A percentile compares a stretch with the other conserved stretches of the same genome.
These are phyloP conservation scores for Phylloscopus trochilus DNA, from an alignment of 2,113 vertebrate genomes.

Conservation along the genomic window DNA sequence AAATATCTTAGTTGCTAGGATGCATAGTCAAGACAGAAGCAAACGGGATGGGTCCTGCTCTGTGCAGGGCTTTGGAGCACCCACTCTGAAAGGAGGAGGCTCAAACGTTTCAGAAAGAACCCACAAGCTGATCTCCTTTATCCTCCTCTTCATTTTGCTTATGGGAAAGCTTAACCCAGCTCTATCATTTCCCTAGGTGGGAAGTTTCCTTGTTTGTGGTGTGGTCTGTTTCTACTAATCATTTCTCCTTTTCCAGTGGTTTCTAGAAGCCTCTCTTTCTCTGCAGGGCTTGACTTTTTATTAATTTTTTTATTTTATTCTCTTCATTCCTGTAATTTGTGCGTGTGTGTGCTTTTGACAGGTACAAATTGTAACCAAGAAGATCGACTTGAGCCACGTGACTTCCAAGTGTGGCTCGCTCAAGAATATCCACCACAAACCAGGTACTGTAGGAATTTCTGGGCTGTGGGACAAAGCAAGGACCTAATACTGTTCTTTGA, in stretches of 20 bases:
- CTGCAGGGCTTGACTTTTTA: neutral
- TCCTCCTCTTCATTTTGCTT: slow-evolving; percentile 37
- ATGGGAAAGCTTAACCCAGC: slow-evolving; percentile 35
- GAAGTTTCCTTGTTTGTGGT: slow-evolving; percentile 24
- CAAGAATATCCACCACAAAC: slow-evolving; percentile 90
- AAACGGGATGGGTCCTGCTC: neutral
- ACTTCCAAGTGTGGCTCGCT: slow-evolving; percentile 93
- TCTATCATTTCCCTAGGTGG: neutral
- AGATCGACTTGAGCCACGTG: slow-evolving; percentile 92
- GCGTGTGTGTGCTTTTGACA: slow-evolving; percentile 51
- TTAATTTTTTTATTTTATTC: neutral
- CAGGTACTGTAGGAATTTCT: slow-evolving; percentile 78
- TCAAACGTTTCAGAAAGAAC: slow-evolving; percentile 25
- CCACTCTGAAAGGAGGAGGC: neutral
- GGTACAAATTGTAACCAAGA: slow-evolving; percentile 93
- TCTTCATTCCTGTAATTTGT: slow-evolving; percentile 4
- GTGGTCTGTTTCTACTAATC: slow-evolving; percentile 61
- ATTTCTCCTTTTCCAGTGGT: slow-evolving; percentile 62
- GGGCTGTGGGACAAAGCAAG: neutral
- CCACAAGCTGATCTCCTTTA: neutral
- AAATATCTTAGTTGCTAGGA: neutral
- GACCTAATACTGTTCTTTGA: neutral
- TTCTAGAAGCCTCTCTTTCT: slow-evolving; percentile 20
- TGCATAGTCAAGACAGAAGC: neutral
- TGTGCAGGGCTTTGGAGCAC: neutral